Base-by-base conservation (phyloP, 2,113 vertebrate species). In the Rhagologus leucostigma region DNA sequence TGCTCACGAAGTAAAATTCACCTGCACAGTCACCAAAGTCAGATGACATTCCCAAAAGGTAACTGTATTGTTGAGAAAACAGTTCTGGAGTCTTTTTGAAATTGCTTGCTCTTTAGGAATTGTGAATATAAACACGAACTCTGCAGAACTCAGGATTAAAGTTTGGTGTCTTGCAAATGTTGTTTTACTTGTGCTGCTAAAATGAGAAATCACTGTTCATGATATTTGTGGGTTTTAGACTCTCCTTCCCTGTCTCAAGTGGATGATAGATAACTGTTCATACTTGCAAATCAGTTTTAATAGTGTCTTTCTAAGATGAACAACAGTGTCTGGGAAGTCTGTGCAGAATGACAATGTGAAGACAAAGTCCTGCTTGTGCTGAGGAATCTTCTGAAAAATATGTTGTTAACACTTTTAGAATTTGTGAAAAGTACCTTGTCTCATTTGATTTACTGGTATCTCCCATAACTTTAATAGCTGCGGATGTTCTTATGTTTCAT, bases 81-180 rank as follows among this genome's bases (percentile, higher is more conserved):
- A 35, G 7, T 33, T 73, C 32, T 57, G 37, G 3, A 50, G 15
- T 14, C 0, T 73, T 44, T 50, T 35, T 50, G 44, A 44, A 59
- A 14, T 37, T 37, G 7, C 7, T 73, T 42, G 6, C 9, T 81
- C 22, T 44, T 57, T 33, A 37, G 37, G 32, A 50, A 44, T 44
- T 50, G 18, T 44, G 59, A 65, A 23, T 32, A 65, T 44, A 44
- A 44, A 17, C 16, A 53, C 0, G 0, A 26, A 15, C 4, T 23
- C 18, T 52, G 8, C 10, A 29, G 52, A 46, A 67, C 12, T 46
- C 29, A 39, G 16, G 2, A 75, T 30, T 60, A 15, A 74, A 67
- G 13, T 33, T 7, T 53, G 23, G 5, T 50, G 16, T 24, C 27
- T 20, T 65, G 27, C 6, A 65, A 59, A 44, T n/a, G 27, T 2